These are phyloP conservation scores for Noctilio leporinus DNA, from an alignment of 2,113 vertebrate genomes.

Conservation along the genomic window DNA sequence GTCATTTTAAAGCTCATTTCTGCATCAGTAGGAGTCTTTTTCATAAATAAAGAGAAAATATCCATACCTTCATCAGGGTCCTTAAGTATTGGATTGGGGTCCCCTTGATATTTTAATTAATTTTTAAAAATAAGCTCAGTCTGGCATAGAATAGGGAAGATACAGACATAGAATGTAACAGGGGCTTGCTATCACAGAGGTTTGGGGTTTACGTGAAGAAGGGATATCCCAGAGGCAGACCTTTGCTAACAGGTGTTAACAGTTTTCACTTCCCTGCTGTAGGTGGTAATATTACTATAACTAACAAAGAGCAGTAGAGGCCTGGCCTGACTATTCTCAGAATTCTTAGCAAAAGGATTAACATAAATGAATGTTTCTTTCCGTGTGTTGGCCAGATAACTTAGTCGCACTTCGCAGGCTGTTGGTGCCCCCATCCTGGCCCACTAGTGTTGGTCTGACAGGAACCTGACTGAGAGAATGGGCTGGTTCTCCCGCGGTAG, in stretches of 20 bases:
- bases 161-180: not conserved
- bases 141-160: not conserved
- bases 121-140: not conserved
- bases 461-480: not conserved
- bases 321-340: not conserved
- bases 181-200: not conserved
- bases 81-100: not conserved
- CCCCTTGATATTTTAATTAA: not conserved
- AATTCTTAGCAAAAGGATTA: not conserved
- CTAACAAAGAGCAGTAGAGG: not conserved
- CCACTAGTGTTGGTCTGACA: not conserved
- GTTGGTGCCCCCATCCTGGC: not conserved
- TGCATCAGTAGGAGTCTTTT: not conserved
- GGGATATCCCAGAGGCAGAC: not conserved
- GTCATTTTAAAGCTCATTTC: not conserved
- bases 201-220: not conserved
- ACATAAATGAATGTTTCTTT: not conserved
- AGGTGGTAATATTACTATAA: not conserved
- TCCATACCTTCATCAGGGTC: not conserved
- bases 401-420: not conserved
- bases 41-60: constrained; percentile 7
- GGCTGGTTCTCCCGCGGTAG: not conserved
- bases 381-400: not conserved
- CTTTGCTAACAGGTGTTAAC: not conserved
- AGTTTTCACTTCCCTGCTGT: not conserved